Conservation (phyloP, 2,888 invertebrate genomes). For the Synergus gifuensis region DNA sequence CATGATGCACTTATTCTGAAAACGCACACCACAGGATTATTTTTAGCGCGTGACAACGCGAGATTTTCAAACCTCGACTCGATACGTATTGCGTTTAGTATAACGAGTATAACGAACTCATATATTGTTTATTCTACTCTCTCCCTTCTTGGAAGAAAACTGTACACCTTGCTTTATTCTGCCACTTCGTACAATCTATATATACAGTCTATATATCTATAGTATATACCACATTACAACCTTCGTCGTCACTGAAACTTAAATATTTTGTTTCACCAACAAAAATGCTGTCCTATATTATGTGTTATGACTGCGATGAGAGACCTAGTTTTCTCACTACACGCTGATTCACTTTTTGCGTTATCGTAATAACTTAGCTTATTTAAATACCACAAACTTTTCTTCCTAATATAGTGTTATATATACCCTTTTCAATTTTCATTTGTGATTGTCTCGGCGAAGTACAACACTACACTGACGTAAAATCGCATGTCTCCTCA, state of each 20-base stretch:
- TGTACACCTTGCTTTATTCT: not conserved
- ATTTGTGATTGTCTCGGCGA: not conserved
- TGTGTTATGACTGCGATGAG: not conserved
- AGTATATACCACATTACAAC: not conserved
- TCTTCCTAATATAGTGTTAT: not conserved
- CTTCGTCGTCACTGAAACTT: not conserved
- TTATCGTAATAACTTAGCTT: no score
- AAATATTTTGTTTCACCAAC: not conserved
- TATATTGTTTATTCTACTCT: not conserved
- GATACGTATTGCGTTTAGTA: not conserved
- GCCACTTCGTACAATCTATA: not conserved
- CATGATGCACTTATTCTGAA: constrained; percentile 45
- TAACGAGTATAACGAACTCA: not conserved
- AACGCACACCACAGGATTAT: constrained; percentile 59
- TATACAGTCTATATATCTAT: no score
- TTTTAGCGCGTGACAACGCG: constrained; percentile 66
- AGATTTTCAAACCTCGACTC: constrained; percentile 29
- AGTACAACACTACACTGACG: constrained; percentile 39
- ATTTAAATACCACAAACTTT: no score
- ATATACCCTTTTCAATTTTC: not conserved
- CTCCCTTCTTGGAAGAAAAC: not conserved
- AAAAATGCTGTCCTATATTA: constrained; percentile 25
- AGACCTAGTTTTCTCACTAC: constrained; percentile 33
- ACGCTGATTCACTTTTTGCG: not conserved
- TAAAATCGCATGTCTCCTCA: constrained; percentile 43